A percentile compares a stretch with the other conserved stretches of the same genome.
Evolutionary conservation across 2,888 invertebrate genomes (phyloP).

Genomic region (Melinaea marsaeus): DNA sequence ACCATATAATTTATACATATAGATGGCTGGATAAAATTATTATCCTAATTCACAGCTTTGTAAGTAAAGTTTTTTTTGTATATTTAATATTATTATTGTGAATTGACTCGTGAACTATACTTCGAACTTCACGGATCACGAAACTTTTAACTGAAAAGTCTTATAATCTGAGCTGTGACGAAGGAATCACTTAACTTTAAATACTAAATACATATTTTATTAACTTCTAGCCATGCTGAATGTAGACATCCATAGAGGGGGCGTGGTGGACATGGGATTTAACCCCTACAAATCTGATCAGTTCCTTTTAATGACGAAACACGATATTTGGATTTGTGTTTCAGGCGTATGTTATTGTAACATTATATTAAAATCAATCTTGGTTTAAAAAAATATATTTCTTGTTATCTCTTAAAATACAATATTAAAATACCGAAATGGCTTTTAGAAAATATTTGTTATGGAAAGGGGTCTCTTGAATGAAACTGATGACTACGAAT

Average conservation of each 20-base stretch:
- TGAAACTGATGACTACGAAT: constrained; percentile 56
- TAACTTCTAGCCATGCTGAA: constrained; percentile 33
- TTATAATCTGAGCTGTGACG: neutral
- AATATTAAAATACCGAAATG: neutral
- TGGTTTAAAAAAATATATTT: neutral
- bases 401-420: neutral
- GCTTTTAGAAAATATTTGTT: constrained; percentile 53
- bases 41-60: too few relatives aligned
- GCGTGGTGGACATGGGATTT: constrained; percentile 53
- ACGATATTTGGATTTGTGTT: constrained; percentile 57
- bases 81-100: too few relatives aligned
- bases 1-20: too few relatives aligned
- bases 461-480: constrained; percentile 54
- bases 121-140: too few relatives aligned
- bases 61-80: too few relatives aligned
- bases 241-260: constrained; percentile 40
- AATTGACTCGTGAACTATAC: too few relatives aligned
- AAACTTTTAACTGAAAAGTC: too few relatives aligned
- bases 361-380: neutral
- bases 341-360: constrained; percentile 45
- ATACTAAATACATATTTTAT: constrained; percentile 1
- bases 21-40: too few relatives aligned
- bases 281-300: constrained; percentile 56
- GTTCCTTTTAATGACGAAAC: constrained; percentile 57
- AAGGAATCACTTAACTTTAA: neutral